A percentile compares a stretch with the other conserved stretches of the same genome.
These are phyloP conservation scores for Catocala sponsa DNA, from an alignment of 2,888 invertebrate species.

Conservation along the genomic window DNA sequence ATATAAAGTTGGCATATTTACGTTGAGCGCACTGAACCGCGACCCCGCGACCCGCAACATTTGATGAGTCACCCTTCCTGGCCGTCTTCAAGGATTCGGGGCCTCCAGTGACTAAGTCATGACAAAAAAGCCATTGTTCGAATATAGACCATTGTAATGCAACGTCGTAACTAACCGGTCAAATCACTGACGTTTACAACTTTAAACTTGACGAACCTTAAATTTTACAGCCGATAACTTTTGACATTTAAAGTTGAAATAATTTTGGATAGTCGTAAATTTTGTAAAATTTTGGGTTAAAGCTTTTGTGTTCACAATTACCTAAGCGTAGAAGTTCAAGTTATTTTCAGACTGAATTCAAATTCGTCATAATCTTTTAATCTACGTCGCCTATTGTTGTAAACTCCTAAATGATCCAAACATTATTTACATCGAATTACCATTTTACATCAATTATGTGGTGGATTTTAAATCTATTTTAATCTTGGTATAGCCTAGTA, in stretches of 20 bases:
- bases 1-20: slow-evolving; percentile 57
- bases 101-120: slow-evolving; percentile 72
- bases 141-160: slow-evolving; percentile 54
- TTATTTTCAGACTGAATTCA: no score
- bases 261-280: background rate
- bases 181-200: slow-evolving; percentile 37
- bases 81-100: slow-evolving; percentile 72
- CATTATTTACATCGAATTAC: no score
- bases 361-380: no score
- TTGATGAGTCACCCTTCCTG: slow-evolving; percentile 79
- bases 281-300: no score
- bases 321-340: no score
- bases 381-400: no score
- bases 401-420: no score
- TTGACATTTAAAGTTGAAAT: background rate
- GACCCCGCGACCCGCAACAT: slow-evolving; percentile 69
- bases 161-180: slow-evolving; percentile 53
- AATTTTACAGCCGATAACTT: slow-evolving; percentile 14
- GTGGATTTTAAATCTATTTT: no score
- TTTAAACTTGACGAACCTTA: slow-evolving; percentile 26
- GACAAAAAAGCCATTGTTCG: slow-evolving; percentile 77
- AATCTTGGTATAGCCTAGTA: no score
- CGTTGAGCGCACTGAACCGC: slow-evolving; percentile 71
- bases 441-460: no score
- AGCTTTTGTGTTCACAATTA: no score